These are phyloP conservation scores for Cyrtorhinus lividipennis DNA, from an alignment of 1,140 invertebrate species.

Conservation along the genomic window DNA sequence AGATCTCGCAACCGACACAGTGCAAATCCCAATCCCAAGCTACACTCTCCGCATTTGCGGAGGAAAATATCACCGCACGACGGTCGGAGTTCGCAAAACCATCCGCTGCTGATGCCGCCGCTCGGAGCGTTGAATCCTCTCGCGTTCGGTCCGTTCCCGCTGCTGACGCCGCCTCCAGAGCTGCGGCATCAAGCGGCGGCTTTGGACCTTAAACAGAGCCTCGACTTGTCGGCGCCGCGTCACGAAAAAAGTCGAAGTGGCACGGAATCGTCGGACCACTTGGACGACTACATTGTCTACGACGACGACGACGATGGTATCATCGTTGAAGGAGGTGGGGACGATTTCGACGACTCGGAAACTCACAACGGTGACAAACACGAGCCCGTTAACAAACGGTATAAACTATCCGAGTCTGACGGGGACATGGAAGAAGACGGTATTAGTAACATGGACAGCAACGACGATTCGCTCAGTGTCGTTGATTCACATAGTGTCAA, in stretches of 20 bases:
- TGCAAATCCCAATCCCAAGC: slow-evolving; percentile 95
- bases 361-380: slow-evolving; percentile 32
- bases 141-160: slow-evolving; percentile 57
- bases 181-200: slow-evolving; percentile 43
- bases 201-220: slow-evolving; percentile 50
- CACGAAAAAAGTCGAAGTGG: slow-evolving; percentile 31
- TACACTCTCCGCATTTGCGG: slow-evolving; percentile 86
- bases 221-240: slow-evolving; percentile 38
- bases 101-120: slow-evolving; percentile 59
- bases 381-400: slow-evolving; percentile 49
- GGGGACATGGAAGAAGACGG: slow-evolving; percentile 42
- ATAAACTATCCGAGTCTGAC: slow-evolving; percentile 43
- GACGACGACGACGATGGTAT: slow-evolving; percentile 46
- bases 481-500: slow-evolving; percentile 37
- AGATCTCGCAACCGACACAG: slow-evolving; percentile 91
- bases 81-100: slow-evolving; percentile 70
- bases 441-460: slow-evolving; percentile 51
- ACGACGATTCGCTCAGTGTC: slow-evolving; percentile 51
- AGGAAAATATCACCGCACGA: slow-evolving; percentile 87
- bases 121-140: slow-evolving; percentile 49
- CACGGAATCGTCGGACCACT: slow-evolving; percentile 25
- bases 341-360: slow-evolving; percentile 43
- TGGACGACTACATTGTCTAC: slow-evolving; percentile 35
- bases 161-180: slow-evolving; percentile 55
- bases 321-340: slow-evolving; percentile 43